Base-by-base conservation (phyloP, 2,113 vertebrate genomes). In the Brachirus orientalis region DNA sequence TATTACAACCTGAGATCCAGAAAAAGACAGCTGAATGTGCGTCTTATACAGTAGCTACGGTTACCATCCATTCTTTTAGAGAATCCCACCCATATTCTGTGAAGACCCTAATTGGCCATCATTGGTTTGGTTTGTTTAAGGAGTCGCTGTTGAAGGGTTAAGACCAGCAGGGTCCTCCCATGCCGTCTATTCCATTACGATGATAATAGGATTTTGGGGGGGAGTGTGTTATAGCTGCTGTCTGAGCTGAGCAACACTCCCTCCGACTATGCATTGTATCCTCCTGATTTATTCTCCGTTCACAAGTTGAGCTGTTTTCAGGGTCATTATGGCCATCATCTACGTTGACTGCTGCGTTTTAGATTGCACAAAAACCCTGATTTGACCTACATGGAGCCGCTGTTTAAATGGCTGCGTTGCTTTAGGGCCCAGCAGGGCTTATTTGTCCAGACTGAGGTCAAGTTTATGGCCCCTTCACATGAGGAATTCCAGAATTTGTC, bases 151-250 rank as follows among this genome's bases (percentile, higher is more conserved):
- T n/a, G n/a, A n/a, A n/a, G n/a, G n/a, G n/a, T n/a, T n/a, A n/a
- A n/a, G n/a, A n/a, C n/a, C n/a, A n/a, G n/a, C n/a, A n/a, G n/a
- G n/a, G n/a, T 76, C 73, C 84, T 83, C 85, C 85, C 78, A 82
- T 71, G 11, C 82, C 83, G 82, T 83, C 80, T 75, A 38, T 89
- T 76, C 85, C 77, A 91, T 91, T 89, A 86, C 86, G 80, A 85
- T 88, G 88, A 79, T 91, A 91, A 91, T 90, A 85, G 89, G 89
- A 91, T 92, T 86, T 86, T n/a, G n/a, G n/a, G 80, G 87, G 86
- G 83, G 83, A 67, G 66, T 82, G 71, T 81, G 77, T 91, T 89
- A 86, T 83, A 86, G 85, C 85, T 72, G 75, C 80, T 81, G 86
- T 86, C 86, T 88, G 80, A 82, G 80, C 76, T 11, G 74, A 77